Percentiles rank a stretch among this genome's conserved stretches.
Conservation (phyloP, 2,113 vertebrate species). For the Perca flavescens region DNA sequence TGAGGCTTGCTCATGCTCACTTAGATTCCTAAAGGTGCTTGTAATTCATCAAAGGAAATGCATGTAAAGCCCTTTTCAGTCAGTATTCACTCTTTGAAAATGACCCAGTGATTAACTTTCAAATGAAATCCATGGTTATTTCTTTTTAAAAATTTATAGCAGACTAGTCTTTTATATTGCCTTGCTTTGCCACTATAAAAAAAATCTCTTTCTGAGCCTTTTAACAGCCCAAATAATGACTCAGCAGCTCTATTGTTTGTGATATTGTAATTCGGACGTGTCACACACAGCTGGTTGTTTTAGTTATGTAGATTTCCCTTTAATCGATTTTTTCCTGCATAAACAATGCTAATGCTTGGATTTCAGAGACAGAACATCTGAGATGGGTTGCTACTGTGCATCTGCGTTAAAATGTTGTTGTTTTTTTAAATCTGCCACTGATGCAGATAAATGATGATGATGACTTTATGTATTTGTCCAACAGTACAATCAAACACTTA, state of each 20-base stretch:
- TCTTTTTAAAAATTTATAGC: slow-evolving; percentile 19
- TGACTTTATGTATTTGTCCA: not conserved
- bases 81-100: slow-evolving; percentile 21
- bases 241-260: slow-evolving; percentile 41
- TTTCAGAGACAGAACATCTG: slow-evolving; percentile 1
- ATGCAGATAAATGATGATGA: not conserved
- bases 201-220: not conserved
- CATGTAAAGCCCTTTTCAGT: not conserved
- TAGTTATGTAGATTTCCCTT: slow-evolving; percentile 46
- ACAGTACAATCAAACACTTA: not conserved
- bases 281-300: slow-evolving; percentile 27
- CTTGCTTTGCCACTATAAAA: slow-evolving; percentile 1
- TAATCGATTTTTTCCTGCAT: slow-evolving; percentile 27
- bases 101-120: slow-evolving; percentile 14
- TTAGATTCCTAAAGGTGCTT: slow-evolving; percentile 13
- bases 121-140: not conserved
- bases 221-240: slow-evolving; percentile 15
- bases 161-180: not conserved
- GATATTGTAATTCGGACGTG: slow-evolving; percentile 24
- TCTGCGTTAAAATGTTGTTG: not conserved
- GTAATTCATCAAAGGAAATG: slow-evolving; percentile 44
- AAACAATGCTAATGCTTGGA: slow-evolving; percentile 8
- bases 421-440: too few relatives aligned
- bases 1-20: slow-evolving; percentile 4
- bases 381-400: not conserved